Conservation (phyloP, 2,888 invertebrate genomes). For the Apantesis nais region DNA sequence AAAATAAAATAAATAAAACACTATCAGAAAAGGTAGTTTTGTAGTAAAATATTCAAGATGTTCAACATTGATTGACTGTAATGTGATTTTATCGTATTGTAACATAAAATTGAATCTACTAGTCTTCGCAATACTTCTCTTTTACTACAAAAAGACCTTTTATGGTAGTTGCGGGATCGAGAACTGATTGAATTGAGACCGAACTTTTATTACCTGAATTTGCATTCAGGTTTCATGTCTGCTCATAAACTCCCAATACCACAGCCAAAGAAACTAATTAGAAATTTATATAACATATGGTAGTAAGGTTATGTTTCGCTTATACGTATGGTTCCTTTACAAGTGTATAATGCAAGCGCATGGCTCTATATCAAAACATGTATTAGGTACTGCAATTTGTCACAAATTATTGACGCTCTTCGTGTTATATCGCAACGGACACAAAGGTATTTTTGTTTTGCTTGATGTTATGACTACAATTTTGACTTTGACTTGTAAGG, state of each 20-base stretch:
- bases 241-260: background rate
- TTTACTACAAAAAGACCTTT: too few relatives aligned
- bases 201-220: too few relatives aligned
- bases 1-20: too few relatives aligned
- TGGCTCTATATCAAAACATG: slow-evolving; percentile 31
- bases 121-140: too few relatives aligned
- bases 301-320: slow-evolving; percentile 11
- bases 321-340: slow-evolving; percentile 32
- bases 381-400: slow-evolving; percentile 34
- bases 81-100: too few relatives aligned
- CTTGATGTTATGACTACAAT: slow-evolving; percentile 17
- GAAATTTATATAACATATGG: slow-evolving; percentile 1
- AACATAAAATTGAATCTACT: too few relatives aligned
- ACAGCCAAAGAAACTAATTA: background rate
- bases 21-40: too few relatives aligned
- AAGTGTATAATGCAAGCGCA: slow-evolving; percentile 33
- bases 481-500: slow-evolving; percentile 9
- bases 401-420: slow-evolving; percentile 24
- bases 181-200: too few relatives aligned
- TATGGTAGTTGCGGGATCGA: too few relatives aligned
- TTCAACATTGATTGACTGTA: too few relatives aligned
- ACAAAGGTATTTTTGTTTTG: slow-evolving; percentile 17
- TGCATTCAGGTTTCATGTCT: background rate
- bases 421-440: slow-evolving; percentile 8
- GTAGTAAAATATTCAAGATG: too few relatives aligned